A percentile compares a stretch with the other conserved stretches of the same genome.
Conservation (phyloP, 2,113 vertebrate genomes). For the Ciconia stormi region DNA sequence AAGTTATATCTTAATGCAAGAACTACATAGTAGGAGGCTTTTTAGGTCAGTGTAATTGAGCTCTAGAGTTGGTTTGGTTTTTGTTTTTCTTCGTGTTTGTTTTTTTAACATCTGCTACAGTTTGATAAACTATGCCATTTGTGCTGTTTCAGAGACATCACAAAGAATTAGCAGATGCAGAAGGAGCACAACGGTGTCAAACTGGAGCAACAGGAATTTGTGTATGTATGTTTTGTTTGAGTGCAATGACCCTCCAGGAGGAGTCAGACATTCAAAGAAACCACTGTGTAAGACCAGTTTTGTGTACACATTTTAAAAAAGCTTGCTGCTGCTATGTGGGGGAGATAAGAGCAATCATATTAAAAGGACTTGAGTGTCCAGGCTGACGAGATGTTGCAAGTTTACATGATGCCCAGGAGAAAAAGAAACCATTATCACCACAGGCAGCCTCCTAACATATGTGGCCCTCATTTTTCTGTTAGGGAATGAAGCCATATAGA, state of each 20-base stretch:
- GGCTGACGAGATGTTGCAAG: background rate
- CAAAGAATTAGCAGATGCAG: background rate
- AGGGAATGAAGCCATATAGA: background rate
- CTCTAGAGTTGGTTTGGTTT: background rate
- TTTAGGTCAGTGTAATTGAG: conserved; percentile 73
- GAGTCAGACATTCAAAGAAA: background rate
- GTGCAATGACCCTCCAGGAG: background rate
- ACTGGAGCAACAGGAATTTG: background rate
- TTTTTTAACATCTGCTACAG: conserved; percentile 31
- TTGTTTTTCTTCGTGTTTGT: conserved; percentile 13
- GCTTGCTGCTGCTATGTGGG: background rate
- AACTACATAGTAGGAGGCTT: conserved; percentile 61
- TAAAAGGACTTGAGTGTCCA: background rate
- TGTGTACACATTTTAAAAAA: background rate
- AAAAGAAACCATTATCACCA: background rate
- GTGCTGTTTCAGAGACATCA: conserved; percentile 32
- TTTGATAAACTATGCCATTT: conserved; percentile 46
- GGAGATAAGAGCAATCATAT: background rate
- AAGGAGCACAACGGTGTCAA: background rate
- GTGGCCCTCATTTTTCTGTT: background rate
- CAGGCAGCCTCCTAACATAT: background rate
- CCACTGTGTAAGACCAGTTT: background rate
- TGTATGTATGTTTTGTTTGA: background rate
- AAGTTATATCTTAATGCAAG: conserved; percentile 72
- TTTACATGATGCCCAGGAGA: background rate